Percentiles rank a stretch among this genome's conserved stretches.
These are phyloP conservation scores for Myrmophylax atrothorax DNA, from an alignment of 2,113 vertebrate genomes.

Conservation along the genomic window DNA sequence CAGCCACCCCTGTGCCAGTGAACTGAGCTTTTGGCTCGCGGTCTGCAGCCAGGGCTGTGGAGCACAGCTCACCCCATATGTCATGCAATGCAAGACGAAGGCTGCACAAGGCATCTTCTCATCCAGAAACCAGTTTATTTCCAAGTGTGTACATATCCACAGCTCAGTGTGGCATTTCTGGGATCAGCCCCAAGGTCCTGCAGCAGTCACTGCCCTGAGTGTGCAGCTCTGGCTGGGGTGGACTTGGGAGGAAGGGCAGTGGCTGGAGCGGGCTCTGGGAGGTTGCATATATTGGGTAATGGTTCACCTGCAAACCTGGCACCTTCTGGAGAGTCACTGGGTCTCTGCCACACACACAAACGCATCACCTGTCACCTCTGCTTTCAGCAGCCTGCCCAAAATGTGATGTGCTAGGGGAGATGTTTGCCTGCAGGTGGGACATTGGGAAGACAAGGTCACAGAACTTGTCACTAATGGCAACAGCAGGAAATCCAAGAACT, in stretches of 20 bases:
- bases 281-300: background rate
- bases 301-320: background rate
- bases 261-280: background rate
- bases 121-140: background rate
- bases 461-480: accelerated
- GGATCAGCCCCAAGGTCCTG: background rate
- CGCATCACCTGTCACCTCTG: background rate
- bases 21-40: background rate
- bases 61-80: background rate
- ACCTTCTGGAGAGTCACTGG: background rate
- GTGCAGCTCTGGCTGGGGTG: background rate
- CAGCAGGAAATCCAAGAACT: background rate
- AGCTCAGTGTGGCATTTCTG: background rate
- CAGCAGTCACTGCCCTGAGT: background rate
- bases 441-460: accelerated
- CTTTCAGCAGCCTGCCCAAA: background rate
- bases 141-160: background rate
- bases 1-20: background rate
- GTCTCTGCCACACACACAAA: background rate
- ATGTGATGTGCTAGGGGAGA: background rate
- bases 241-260: background rate
- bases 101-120: background rate
- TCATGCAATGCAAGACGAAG: background rate
- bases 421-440: background rate
- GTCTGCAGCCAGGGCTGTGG: background rate